Base-by-base conservation (phyloP, 2,888 invertebrate species). In the Cybosia mesomella region DNA sequence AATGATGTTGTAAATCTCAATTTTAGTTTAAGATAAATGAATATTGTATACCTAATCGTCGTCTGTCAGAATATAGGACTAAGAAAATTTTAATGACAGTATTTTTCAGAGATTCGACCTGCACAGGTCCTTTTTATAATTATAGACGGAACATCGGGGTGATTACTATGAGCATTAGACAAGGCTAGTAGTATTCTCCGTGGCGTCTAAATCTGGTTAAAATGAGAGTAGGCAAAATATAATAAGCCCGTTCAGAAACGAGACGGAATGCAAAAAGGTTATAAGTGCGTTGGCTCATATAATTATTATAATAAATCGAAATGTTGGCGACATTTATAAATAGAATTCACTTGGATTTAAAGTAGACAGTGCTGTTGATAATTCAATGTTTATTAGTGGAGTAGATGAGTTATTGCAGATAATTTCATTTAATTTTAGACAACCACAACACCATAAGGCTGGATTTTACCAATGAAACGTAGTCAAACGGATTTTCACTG, bases 131-230 rank as follows among this genome's bases (percentile, higher is more conserved):
- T 71, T 66, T 71, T 76, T 83, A 76, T 78, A 77, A 80, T 83
- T 81, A 81, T 79, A 83, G 74, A 81, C 76, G 70, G 69, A 66
- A 66, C 75, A 73, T 77, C 75, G 75, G 68, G 73, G 57, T 67
- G 76, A 79, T 79, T 81, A 79, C 82, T 83, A 74, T 70, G 72
- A 69, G 75, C 72, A 55, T 67, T 57, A 70, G 71, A 70, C 54
- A 71, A 43, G 22, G 74, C 64, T 68, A 63, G 49, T 63, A 79
- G 73, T 77, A 81, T 81, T 78, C 73, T 61, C 43, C 73, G 66
- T 75, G 74, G 67, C 67, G 72, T 79, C 64, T 69, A 59, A 76
- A 79, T 80, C 87, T 87, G 87, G 88, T 89, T 88, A 85, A 85
- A 87, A 87, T 86, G 85, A 85, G 85, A 87, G 82, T 84, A 83